Conservation (phyloP, 2,113 vertebrate species). For the Sinocyclocheilus anshuiensis region DNA sequence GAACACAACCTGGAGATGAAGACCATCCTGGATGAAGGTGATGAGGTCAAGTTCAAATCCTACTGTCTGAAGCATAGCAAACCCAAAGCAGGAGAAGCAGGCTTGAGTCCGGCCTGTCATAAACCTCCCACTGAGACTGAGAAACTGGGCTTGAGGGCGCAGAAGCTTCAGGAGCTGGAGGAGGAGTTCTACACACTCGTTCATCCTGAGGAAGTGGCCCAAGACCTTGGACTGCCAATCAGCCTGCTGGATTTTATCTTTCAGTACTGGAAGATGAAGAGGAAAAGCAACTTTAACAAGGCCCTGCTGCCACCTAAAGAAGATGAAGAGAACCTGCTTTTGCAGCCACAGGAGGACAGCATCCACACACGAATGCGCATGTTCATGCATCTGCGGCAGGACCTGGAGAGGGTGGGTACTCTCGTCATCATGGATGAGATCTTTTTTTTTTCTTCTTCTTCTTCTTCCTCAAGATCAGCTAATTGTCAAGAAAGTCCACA, state of each 20-base stretch:
- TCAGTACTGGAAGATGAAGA: constrained; percentile 98
- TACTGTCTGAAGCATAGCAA: constrained; percentile 97
- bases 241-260: constrained; percentile 89
- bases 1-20: constrained; percentile 98
- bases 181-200: constrained; percentile 92
- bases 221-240: constrained; percentile 79
- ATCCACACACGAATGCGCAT: constrained; percentile 97
- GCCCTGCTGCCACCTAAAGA: constrained; percentile 92
- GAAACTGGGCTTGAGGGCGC: constrained; percentile 87
- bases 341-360: constrained; percentile 92
- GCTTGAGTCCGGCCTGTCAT: constrained; percentile 78
- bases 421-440: neutral
- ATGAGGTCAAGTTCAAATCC: constrained; percentile 97
- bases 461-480: neutral
- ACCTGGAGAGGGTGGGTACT: constrained; percentile 93
- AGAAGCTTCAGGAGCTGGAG: constrained; percentile 93
- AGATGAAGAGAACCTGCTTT: constrained; percentile 87
- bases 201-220: constrained; percentile 83
- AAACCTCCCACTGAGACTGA: constrained; percentile 81
- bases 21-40: constrained; percentile 93
- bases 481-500: neutral
- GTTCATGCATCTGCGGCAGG: constrained; percentile 98
- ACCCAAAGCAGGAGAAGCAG: constrained; percentile 79
- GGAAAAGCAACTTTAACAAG: constrained; percentile 93
- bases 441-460: neutral